phyloP scores from a whole-genome alignment of 30 jellyfish, hydroid and myxozoan genomes.

The Sanderia malayensis region DNA sequence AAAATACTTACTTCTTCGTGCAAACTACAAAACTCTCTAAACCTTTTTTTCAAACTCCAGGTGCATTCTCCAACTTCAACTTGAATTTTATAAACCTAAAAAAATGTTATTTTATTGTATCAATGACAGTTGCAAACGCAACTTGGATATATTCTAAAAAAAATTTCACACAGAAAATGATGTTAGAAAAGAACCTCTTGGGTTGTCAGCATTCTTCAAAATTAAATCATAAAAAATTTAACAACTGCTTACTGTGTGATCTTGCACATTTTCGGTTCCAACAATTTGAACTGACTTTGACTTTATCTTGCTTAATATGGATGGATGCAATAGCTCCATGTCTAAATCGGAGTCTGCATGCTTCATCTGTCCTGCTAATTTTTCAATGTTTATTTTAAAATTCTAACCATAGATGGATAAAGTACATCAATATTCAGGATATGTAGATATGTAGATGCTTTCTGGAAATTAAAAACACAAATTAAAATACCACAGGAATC shows the following conservation, averaged over 20 bases:
- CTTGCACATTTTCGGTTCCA: constrained; percentile 49
- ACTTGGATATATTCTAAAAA: no score
- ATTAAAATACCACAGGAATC: no score
- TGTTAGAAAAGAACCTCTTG: no score
- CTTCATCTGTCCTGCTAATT: no score
- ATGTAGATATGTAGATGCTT: no score
- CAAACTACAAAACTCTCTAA: constrained; percentile 72
- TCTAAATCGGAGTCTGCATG: constrained; percentile 41
- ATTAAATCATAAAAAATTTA: constrained; percentile 72
- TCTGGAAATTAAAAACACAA: no score
- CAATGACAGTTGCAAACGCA: no score
- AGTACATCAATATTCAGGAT: no score
- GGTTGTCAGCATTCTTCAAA: no score
- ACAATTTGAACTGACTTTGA: constrained; percentile 30
- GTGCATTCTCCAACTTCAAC: constrained; percentile 70
- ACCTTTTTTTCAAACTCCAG: constrained; percentile 73
- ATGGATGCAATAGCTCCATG: constrained; percentile 55
- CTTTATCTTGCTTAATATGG: constrained; percentile 30
- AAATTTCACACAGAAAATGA: no score
- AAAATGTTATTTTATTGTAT: not conserved
- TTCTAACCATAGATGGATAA: no score
- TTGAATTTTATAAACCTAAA: constrained; percentile 74
- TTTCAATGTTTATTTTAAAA: no score
- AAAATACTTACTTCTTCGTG: constrained; percentile 88
- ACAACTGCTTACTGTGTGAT: constrained; percentile 56